Conservation (phyloP, 2,797 vertebrate genomes). For the Hapalemur alaotrensis region DNA sequence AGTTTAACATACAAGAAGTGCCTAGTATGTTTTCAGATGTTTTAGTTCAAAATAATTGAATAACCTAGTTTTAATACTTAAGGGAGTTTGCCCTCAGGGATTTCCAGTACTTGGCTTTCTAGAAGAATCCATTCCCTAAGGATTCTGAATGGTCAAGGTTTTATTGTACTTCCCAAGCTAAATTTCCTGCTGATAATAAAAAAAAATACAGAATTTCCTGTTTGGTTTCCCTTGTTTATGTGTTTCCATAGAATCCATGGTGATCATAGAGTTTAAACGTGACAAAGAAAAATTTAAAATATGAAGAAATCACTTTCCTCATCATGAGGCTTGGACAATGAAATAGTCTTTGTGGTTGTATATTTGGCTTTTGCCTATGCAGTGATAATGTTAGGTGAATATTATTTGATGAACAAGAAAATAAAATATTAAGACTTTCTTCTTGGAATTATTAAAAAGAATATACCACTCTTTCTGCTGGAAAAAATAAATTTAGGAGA, state of each 20-base stretch:
- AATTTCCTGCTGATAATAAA: constrained; percentile 73
- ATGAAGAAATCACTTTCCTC: constrained; percentile 40
- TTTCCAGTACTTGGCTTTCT: constrained; percentile 55
- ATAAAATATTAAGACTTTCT: background rate
- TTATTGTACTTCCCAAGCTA: constrained; percentile 63
- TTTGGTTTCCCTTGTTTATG: constrained; percentile 73
- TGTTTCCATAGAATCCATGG: constrained; percentile 57
- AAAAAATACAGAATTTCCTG: constrained; percentile 60
- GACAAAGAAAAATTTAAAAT: constrained; percentile 55
- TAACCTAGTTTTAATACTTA: constrained; percentile 37
- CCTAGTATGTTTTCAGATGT: constrained; percentile 21
- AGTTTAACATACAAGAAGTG: background rate
- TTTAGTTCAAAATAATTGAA: constrained; percentile 54
- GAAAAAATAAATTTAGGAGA: background rate
- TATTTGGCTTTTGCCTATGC: background rate
- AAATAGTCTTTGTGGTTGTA: background rate
- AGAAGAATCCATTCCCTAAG: constrained; percentile 57
- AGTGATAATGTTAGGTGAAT: background rate
- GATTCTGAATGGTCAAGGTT: constrained; percentile 64
- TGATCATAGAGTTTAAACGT: background rate
- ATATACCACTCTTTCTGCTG: background rate
- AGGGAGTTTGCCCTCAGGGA: constrained; percentile 50
- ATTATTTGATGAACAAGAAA: background rate
- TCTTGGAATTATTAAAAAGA: background rate
- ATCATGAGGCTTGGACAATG: background rate